Evolutionary conservation across 2,888 invertebrate genomes (phyloP), one percentile per base, ranked within the genome.

Genomic region (Scotopteryx bipunctaria): DNA sequence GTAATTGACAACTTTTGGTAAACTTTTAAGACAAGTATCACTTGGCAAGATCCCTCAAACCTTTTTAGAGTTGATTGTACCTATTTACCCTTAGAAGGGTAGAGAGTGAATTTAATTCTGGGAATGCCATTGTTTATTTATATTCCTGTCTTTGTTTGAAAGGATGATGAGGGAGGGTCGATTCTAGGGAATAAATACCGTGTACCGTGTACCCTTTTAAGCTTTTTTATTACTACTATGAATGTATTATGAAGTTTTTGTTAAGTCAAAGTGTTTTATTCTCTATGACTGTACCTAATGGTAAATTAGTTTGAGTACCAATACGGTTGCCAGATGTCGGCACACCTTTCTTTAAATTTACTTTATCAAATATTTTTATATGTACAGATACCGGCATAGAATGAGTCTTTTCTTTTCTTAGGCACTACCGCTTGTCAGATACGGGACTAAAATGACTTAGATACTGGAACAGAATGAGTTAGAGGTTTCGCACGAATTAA

Each of bases 61-160:
- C 8, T 40, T 9, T 40, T 8, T n/a, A n/a, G n/a, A n/a, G n/a
- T n/a, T n/a, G n/a, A n/a, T n/a, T 13, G 11, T 25, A 14, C 11
- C 5, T 1, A 25, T 2, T 14, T 6, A 17, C 9, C 31, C 36
- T 49, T 11, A 36, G 29, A 38, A 49, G 32, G 16, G 48, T 13
- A 35, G 11, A 40, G 27, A 14, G 15, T 38, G 19, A 42, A 42
- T 53, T 48, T 23, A 35, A 47, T 42, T 53, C 37, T 14, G 32
- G 13, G 45, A 33, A 35, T 21, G 15, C 35, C 46, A 44, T 51
- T 56, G 55, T 56, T 52, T 48, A 40, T 54, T 49, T 49, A 46
- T 41, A 55, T 58, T 58, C 54, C 45, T 53, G 50, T 55, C 50
- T 56, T 57, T 61, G 61, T 61, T 54, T 49, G 11, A 41, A 42